Evolutionary conservation across 2,113 vertebrate genomes (phyloP).

Genomic region (Urocynchramus pylzowi): DNA sequence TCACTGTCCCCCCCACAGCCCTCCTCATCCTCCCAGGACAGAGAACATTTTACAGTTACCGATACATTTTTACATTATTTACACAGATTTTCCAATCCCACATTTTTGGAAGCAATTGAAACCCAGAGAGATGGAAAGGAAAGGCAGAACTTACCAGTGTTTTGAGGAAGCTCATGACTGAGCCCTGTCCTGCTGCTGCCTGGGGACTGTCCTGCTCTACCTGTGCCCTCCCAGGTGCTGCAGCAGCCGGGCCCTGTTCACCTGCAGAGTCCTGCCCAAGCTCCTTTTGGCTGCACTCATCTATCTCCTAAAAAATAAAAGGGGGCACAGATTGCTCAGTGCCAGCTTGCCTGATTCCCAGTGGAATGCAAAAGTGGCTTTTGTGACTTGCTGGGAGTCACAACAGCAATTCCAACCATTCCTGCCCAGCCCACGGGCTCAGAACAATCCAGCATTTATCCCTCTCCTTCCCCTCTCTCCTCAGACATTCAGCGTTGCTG

Average conservation of each 20-base stretch:
- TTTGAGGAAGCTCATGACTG: constrained; percentile 99
- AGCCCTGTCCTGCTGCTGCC: constrained; percentile 57
- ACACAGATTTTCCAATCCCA: fast-evolving
- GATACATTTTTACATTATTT: fast-evolving
- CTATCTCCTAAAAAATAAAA: constrained; percentile 65
- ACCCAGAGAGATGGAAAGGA: not conserved
- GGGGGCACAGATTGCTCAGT: constrained; percentile 31
- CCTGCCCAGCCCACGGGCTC: constrained; percentile 72
- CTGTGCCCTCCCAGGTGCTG: not conserved
- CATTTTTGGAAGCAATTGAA: not conserved
- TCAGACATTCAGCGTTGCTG: constrained; percentile 41
- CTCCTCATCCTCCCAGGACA: not conserved
- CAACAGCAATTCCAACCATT: constrained; percentile 78
- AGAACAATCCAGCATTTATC: constrained; percentile 71
- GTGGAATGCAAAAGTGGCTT: constrained; percentile 50
- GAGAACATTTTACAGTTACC: not conserved
- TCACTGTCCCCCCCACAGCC: not conserved
- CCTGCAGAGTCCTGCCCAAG: not conserved
- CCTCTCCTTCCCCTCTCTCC: not conserved
- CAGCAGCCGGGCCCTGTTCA: not conserved
- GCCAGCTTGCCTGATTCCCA: constrained; percentile 24
- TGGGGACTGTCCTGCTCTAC: constrained; percentile 49
- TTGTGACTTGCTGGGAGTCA: constrained; percentile 50
- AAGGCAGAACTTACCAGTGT: constrained; percentile 81
- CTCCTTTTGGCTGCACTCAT: constrained; percentile 8